A percentile compares a stretch with the other conserved stretches of the same genome.
Evolutionary conservation across 2,888 invertebrate genomes (phyloP).

Genomic region (Zhengitettix transpicula): DNA sequence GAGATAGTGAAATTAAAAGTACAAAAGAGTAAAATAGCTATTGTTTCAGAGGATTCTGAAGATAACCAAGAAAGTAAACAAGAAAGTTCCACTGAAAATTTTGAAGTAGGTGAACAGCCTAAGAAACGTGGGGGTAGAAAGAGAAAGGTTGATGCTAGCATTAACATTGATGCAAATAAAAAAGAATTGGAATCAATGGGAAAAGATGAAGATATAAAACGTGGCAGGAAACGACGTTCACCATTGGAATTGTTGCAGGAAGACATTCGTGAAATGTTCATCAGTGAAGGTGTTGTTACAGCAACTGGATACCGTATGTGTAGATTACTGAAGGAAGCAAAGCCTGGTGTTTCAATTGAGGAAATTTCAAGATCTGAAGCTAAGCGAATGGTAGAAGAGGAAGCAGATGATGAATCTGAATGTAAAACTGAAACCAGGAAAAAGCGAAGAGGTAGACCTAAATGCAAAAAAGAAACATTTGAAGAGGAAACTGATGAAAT

Average conservation of each 20-base stretch:
- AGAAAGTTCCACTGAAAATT: constrained; percentile 7
- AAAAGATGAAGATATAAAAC: constrained; percentile 9
- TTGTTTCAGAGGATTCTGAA: constrained; percentile 22
- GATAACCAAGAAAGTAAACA: constrained; percentile 16
- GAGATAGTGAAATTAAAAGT: background rate
- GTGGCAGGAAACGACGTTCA: constrained; percentile 21
- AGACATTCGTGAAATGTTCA: constrained; percentile 53
- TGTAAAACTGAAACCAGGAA: background rate
- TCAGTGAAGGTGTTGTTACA: constrained; percentile 42
- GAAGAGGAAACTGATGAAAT: background rate
- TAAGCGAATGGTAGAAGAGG: constrained; percentile 1
- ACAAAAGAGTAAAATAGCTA: constrained; percentile 15
- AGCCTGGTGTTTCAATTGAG: constrained; percentile 12
- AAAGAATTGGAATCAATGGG: constrained; percentile 10
- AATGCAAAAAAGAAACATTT: background rate
- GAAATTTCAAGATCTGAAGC: constrained; percentile 3
- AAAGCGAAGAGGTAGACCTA: constrained; percentile 11
- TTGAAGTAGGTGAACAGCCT: background rate
- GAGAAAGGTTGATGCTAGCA: background rate
- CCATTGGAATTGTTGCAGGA: constrained; percentile 48
- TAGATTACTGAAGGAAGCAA: constrained; percentile 35
- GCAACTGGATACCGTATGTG: constrained; percentile 49
- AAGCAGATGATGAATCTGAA: constrained; percentile 4
- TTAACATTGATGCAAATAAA: constrained; percentile 6
- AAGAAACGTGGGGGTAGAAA: constrained; percentile 10